Evolutionary conservation across 2,888 invertebrate genomes (phyloP), one percentile per base, ranked within the genome.

Genomic region (Apodemia hepburni): DNA sequence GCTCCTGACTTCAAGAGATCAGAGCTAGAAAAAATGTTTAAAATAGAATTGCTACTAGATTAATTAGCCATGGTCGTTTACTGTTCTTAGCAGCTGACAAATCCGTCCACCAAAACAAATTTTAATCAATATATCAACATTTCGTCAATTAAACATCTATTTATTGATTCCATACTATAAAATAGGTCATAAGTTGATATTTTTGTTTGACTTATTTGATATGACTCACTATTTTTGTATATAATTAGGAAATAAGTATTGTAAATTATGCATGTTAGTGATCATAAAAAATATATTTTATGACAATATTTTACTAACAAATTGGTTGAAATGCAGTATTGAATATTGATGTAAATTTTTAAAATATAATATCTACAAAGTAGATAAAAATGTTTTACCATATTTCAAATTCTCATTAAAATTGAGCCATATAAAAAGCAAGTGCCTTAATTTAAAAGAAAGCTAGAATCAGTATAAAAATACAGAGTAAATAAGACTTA

Each of bases 41-140:
- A 85, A 70, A 91, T 92, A 78, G 87, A 92, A 72, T 77, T 92
- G 70, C 75, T 92, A 67, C 80, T 92, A 63, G 92, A 92, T 82
- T 92, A 71, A 84, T 70, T 65, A 68, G 67, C 59, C 47, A 57
- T 66, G 72, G 70, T 76, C 77, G 69, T 74, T 69, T 71, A 67
- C 12, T 42, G 42, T 42, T 42, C 15, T 15, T 71, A 66, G 74
- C 72, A 76, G 76, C 75, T 77, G 74, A 75, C 72, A 67, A 72
- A 68, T 82, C 82, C 81, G 80, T 82, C 81, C 83, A 80, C 71
- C 66, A 62, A 60, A 64, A 65, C 63, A 63, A 65, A 61, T 58
- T 67, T 63, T 67, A 60, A 58, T 64, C 42, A 54, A 49, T 59
- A 60, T 49, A 54, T 54, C 54, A 22, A 22, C 11, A 54, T 54